Percentiles rank a stretch among this genome's conserved stretches.
These are phyloP conservation scores for Polypterus senegalus DNA, from an alignment of 2,113 vertebrate genomes.

Conservation along the genomic window DNA sequence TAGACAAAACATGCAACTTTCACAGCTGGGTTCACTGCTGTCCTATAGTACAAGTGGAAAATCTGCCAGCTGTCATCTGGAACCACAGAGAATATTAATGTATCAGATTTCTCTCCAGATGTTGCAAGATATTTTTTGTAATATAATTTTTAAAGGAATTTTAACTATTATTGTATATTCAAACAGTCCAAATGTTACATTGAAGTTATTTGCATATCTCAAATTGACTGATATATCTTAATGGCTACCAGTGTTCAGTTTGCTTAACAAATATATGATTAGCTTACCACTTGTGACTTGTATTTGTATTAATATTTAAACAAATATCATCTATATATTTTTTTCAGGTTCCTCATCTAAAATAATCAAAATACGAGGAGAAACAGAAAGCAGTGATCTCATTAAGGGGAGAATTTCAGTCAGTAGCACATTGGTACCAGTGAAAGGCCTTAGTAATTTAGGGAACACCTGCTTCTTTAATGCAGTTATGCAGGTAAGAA, in stretches of 20 bases:
- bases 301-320: too few relatives aligned
- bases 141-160: not conserved
- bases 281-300: too few relatives aligned
- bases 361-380: constrained; percentile 68
- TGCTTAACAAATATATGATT: too few relatives aligned
- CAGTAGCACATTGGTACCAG: constrained; percentile 56
- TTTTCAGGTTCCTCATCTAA: constrained; percentile 65
- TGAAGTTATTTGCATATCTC: too few relatives aligned
- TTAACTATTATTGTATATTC: too few relatives aligned
- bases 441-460: constrained; percentile 91
- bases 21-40: constrained; percentile 45
- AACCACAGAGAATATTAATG: constrained; percentile 39
- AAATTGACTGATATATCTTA: too few relatives aligned
- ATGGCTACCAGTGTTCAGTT: too few relatives aligned
- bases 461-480: constrained; percentile 98
- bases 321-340: constrained; percentile 15
- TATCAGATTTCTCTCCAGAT: too few relatives aligned
- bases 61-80: constrained; percentile 48
- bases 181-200: too few relatives aligned
- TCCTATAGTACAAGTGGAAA: constrained; percentile 35
- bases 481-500: constrained; percentile 87
- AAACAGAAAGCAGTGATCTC: constrained; percentile 56
- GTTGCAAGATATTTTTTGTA: not conserved
- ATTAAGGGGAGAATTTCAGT: constrained; percentile 53
- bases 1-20: not conserved